phyloP scores from a whole-genome alignment of 2,797 vertebrate species.

The Betta splendens region DNA sequence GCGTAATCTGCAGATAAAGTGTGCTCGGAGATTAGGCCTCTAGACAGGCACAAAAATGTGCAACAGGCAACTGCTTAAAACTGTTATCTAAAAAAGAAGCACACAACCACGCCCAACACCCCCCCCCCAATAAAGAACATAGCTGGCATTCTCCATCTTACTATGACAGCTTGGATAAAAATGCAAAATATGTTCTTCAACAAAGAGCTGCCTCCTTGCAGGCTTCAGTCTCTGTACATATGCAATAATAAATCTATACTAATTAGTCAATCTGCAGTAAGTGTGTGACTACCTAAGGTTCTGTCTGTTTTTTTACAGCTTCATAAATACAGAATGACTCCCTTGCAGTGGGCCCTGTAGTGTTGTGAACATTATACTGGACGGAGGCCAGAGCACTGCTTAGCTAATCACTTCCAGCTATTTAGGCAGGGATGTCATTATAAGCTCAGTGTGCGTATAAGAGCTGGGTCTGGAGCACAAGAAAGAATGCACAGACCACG shows the following conservation, averaged over 20 bases:
- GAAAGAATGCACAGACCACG: conserved; percentile 5
- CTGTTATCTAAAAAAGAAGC: conserved; percentile 51
- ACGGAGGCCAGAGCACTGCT: background rate
- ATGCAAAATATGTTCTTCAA: conserved; percentile 23
- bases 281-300: background rate
- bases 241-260: background rate
- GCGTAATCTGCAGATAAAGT: conserved; percentile 65
- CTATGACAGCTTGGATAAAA: conserved; percentile 8
- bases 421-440: conserved; percentile 35
- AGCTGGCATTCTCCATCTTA: conserved; percentile 38
- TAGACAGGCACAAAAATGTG: conserved; percentile 36
- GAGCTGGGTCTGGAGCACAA: conserved; percentile 4
- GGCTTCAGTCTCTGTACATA: background rate
- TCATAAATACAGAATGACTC: background rate
- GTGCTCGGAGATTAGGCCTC: conserved; percentile 50
- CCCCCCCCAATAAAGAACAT: conserved; percentile 44
- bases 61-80: conserved; percentile 19
- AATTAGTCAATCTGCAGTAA: background rate
- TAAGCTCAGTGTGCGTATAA: conserved; percentile 15
- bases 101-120: conserved; percentile 53
- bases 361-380: background rate
- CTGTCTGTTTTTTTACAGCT: background rate
- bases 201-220: background rate
- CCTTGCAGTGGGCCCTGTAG: background rate
- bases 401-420: conserved; percentile 39